These are phyloP conservation scores for Sinocyclocheilus anophthalmus DNA, from an alignment of 2,113 vertebrate genomes.

Conservation along the genomic window DNA sequence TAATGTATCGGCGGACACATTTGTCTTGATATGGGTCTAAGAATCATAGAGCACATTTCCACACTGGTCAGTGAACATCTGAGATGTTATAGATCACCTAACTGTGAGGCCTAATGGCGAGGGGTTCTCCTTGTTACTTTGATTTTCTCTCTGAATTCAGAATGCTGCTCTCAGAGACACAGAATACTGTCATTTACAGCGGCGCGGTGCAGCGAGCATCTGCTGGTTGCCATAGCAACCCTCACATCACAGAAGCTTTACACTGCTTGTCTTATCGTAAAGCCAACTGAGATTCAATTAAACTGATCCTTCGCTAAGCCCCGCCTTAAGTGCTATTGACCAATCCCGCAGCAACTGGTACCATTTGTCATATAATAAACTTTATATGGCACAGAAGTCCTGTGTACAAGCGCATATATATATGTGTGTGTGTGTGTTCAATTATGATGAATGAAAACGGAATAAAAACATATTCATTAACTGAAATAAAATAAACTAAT, in stretches of 20 bases:
- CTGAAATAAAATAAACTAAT: no score
- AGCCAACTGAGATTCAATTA: background rate
- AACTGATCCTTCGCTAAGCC: background rate
- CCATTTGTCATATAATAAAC: no score
- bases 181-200: background rate
- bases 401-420: no score
- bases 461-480: no score
- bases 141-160: background rate
- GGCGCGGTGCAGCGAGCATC: background rate
- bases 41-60: background rate
- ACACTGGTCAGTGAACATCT: slow-evolving; percentile 23
- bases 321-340: background rate
- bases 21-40: slow-evolving; percentile 27
- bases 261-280: background rate
- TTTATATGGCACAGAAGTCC: no score
- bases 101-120: background rate
- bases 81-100: background rate
- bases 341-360: background rate
- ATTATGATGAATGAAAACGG: no score
- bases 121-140: background rate
- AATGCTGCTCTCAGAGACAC: background rate
- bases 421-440: no score
- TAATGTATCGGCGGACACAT: slow-evolving; percentile 29
- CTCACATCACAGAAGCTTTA: background rate
- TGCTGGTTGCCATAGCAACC: background rate